Conservation (phyloP, 2,113 vertebrate genomes). For the Amphilophus citrinellus region DNA sequence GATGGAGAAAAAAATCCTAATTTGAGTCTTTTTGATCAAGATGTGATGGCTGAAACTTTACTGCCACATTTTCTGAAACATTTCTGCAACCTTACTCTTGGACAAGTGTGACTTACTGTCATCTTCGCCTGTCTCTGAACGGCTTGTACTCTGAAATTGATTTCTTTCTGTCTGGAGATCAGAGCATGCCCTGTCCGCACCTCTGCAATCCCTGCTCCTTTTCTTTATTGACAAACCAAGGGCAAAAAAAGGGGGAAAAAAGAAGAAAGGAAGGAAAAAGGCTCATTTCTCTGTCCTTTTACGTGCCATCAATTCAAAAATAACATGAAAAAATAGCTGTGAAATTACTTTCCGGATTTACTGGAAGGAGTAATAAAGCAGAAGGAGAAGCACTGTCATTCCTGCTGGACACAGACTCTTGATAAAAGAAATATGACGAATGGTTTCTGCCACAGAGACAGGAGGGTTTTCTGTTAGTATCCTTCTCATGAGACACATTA, state of each 20-base stretch:
- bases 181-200: constrained; percentile 39
- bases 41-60: background rate
- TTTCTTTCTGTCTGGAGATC: constrained; percentile 65
- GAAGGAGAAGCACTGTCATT: background rate
- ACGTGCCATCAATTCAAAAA: constrained; percentile 20
- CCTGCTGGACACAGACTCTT: background rate
- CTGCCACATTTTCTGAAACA: background rate
- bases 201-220: constrained; percentile 44
- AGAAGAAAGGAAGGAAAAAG: background rate
- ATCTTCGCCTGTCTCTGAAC: constrained; percentile 24
- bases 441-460: background rate
- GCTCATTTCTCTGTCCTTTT: constrained; percentile 8
- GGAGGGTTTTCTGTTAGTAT: background rate
- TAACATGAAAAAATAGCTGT: background rate
- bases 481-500: constrained; percentile 23
- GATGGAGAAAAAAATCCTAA: background rate
- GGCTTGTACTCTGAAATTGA: constrained; percentile 62
- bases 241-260: constrained; percentile 26
- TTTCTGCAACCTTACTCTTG: background rate
- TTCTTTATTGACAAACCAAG: constrained; percentile 60
- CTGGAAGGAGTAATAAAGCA: background rate
- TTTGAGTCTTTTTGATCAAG: background rate
- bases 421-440: background rate
- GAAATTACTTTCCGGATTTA: background rate
- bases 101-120: constrained; percentile 17